phyloP scores from a whole-genome alignment of 2,797 vertebrate genomes.

The Mionectes olivaceus region DNA sequence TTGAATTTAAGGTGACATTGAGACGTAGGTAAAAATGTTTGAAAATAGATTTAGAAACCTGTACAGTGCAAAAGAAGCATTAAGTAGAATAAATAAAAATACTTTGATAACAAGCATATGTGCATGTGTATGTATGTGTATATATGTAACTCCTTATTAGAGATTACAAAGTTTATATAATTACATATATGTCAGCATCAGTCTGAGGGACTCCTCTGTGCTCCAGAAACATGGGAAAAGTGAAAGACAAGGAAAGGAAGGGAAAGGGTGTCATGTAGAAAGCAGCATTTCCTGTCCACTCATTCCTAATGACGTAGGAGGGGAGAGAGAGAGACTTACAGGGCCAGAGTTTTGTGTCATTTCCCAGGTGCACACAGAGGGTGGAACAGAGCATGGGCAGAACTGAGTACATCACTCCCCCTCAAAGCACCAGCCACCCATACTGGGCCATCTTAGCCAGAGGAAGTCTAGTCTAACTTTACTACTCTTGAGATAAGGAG shows the following conservation, averaged over 20 bases:
- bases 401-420: neutral
- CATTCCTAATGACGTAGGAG: neutral
- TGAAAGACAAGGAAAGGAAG: neutral
- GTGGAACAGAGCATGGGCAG: neutral
- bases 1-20: slow-evolving; percentile 43
- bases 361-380: accelerated
- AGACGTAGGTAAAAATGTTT: neutral
- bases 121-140: neutral
- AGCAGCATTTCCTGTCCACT: neutral
- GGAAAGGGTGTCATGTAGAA: neutral
- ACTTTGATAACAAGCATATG: neutral
- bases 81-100: neutral
- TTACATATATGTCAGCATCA: neutral
- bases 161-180: neutral
- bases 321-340: neutral
- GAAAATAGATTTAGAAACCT: neutral
- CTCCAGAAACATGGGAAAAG: neutral
- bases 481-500: neutral
- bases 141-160: accelerated
- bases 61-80: neutral
- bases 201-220: neutral
- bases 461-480: neutral
- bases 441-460: neutral
- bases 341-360: neutral
- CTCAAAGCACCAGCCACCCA: neutral